Evolutionary conservation across 2,888 invertebrate species (phyloP).

Genomic region (Steromphala cineraria): DNA sequence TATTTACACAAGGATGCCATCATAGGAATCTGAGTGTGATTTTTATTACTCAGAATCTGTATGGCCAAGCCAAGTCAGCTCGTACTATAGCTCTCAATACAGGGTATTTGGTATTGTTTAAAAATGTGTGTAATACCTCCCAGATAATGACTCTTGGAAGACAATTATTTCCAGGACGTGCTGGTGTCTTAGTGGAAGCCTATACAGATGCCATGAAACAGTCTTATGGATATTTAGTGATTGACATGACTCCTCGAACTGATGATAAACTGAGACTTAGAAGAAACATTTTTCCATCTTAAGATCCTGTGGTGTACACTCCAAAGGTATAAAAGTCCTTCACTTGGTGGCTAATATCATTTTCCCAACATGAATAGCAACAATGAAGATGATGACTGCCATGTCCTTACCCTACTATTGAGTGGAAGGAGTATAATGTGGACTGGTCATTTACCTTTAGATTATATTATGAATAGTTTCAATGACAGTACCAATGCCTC

Average conservation of each 20-base stretch:
- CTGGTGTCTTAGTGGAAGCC: conserved; percentile 13
- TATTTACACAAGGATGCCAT: conserved; percentile 31
- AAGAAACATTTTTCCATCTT: conserved; percentile 22
- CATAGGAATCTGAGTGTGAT: conserved; percentile 29
- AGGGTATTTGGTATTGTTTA: conserved; percentile 29
- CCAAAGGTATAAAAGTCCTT: not conserved
- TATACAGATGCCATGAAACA: conserved; percentile 27
- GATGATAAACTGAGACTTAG: conserved; percentile 23
- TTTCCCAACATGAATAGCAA: no score
- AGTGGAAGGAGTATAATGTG: no score
- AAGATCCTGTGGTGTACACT: not conserved
- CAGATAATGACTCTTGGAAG: conserved; percentile 23
- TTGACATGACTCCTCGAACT: conserved; percentile 25
- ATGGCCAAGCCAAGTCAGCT: conserved; percentile 30
- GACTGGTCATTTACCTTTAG: no score
- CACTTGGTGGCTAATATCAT: not conserved
- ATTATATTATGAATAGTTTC: no score
- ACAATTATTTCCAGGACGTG: conserved; percentile 29
- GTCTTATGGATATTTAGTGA: conserved; percentile 18
- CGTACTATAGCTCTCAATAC: conserved; percentile 31
- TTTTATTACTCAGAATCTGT: conserved; percentile 34
- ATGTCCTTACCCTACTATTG: no score
- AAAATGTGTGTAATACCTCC: conserved; percentile 25
- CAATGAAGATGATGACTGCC: no score
- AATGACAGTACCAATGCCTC: no score